These are phyloP conservation scores for Drosophila sp. DNA, from an alignment of 1,140 invertebrate genomes.

Conservation along the genomic window DNA sequence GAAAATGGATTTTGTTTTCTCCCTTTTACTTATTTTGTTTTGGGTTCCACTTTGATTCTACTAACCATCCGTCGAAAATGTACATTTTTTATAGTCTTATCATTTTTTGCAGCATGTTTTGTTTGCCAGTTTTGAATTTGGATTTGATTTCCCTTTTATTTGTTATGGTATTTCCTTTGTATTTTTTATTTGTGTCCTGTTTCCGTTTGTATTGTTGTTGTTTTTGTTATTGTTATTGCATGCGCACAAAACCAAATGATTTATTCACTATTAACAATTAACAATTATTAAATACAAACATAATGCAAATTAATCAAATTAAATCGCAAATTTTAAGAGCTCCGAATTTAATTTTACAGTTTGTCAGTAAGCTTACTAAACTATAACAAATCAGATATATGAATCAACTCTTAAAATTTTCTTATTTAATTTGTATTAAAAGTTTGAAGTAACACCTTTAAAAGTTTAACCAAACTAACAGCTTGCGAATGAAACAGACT, in stretches of 20 bases:
- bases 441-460: neutral
- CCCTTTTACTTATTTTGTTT: conserved; percentile 27
- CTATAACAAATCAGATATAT: no score
- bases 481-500: neutral
- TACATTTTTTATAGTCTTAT: conserved; percentile 17
- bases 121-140: conserved; percentile 11
- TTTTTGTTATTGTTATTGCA: conserved; percentile 81
- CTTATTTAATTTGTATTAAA: neutral
- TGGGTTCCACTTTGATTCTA: neutral
- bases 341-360: no score
- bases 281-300: neutral
- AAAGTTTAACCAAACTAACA: conserved; percentile 3
- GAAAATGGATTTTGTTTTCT: conserved; percentile 11
- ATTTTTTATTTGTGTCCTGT: conserved; percentile 46
- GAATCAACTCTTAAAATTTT: no score
- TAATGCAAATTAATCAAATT: no score
- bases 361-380: no score
- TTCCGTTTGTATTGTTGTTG: conserved; percentile 70
- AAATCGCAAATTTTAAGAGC: no score
- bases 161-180: conserved; percentile 11
- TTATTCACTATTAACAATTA: conserved; percentile 1
- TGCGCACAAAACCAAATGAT: conserved; percentile 43
- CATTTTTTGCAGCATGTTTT: conserved; percentile 23
- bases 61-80: conserved; percentile 1
- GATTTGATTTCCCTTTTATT: conserved; percentile 5